Evolutionary conservation across 2,113 vertebrate species (phyloP), one percentile per base, ranked within the genome.

Genomic region (Python bivittatus): DNA sequence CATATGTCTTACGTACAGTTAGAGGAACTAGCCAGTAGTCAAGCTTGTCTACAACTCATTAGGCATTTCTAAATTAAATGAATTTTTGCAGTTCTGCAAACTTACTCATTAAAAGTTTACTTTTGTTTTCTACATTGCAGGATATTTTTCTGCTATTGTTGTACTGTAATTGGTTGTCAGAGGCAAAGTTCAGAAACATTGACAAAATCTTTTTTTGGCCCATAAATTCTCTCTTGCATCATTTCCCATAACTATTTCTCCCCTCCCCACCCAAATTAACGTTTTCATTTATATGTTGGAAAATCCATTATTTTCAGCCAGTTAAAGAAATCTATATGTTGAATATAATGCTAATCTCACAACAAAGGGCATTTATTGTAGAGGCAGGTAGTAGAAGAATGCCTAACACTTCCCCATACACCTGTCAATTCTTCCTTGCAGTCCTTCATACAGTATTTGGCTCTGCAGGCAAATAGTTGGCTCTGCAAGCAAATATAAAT

Each of bases 231-330:
- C 88, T 94, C 3, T 53, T 92, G 27, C 90, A 93, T 85, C 4
- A 93, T 53, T 91, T 90, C 86, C 86, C 25, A 3, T 64, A 88
- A 57, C 88, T 90, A 33, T 84, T 93, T 93, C 57, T 94, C 89
- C 60, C 13, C 84, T 93, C 25, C 89, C 53, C 17, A 87, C 93
- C 29, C 27, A 58, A 12, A 68, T 86, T 15, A 91, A 88, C 6
- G 23, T 53, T 48, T 38, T 56, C 29, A 33, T 53, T 89, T 68
- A 60, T 29, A 44, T 58, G 89, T 52, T 42, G 86, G 33, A 17
- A 92, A 94, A 27, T 2, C 0, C 72, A 89, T 38, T 90, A 54
- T 92, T 92, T 90, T 54, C 91, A 84, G 7, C n/a, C 1, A 17
- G 85, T 13, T 52, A 79, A 33, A 54, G 11, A 33, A 64, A 56